Evolutionary conservation across 2,797 vertebrate genomes (phyloP).

Genomic region (Lutjanus argentimaculatus): DNA sequence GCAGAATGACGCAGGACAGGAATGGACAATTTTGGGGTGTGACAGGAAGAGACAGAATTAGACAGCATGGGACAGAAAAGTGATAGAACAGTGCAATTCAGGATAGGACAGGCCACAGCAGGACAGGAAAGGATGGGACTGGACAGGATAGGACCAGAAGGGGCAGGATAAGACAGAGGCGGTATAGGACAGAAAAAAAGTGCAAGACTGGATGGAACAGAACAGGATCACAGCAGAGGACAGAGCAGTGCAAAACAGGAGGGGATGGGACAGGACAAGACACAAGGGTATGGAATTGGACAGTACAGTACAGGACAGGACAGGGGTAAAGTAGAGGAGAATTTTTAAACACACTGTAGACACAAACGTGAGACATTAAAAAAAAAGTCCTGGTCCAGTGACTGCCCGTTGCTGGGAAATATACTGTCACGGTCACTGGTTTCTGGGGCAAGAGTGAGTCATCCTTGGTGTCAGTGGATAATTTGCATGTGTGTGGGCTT

Average conservation of each 20-base stretch:
- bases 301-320: neutral
- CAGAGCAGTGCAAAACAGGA: no score
- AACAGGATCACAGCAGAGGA: neutral
- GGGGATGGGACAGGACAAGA: neutral
- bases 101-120: neutral
- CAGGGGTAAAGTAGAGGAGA: neutral
- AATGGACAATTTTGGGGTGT: neutral
- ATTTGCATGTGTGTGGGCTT: slow-evolving; percentile 47
- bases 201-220: neutral
- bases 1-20: neutral
- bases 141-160: neutral
- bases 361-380: slow-evolving; percentile 1
- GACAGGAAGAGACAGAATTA: neutral
- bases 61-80: neutral
- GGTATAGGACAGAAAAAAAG: neutral
- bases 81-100: neutral
- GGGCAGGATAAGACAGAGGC: neutral
- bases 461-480: slow-evolving; percentile 2
- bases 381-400: slow-evolving; percentile 11
- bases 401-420: slow-evolving; percentile 21
- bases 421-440: slow-evolving; percentile 29
- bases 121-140: neutral
- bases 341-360: slow-evolving; percentile 4
- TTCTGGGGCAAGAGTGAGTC: slow-evolving; percentile 51
- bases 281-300: neutral